Evolutionary conservation across 2,888 invertebrate species (phyloP), one percentile per base, ranked within the genome.

Genomic region (Thereva unica): DNA sequence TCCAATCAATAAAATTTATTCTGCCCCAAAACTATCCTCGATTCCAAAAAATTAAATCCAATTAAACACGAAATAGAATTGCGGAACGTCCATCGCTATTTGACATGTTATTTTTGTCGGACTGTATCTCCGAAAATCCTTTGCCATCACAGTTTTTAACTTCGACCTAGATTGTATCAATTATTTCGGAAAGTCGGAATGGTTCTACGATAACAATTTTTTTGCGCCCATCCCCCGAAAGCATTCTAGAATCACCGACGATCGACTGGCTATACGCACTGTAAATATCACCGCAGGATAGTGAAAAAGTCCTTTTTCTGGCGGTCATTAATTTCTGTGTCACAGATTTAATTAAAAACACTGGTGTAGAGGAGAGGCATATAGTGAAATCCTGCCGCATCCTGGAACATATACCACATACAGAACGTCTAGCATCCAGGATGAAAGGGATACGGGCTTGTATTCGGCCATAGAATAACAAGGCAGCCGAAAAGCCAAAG

Each of bases 281-380:
- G 23, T 23, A 50, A 61, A 49, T 50, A 35, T 38, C 35, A 50
- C 9, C 34, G 23, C 49, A 8, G 34, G 44, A 38, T 38, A 50
- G 49, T n/a, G 41, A 50, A 61, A 42, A 40, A 23, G 34, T 12
- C 6, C 50, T 61, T 23, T 5, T 10, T 37, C 37, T 37, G 5
- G 55, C 45, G 23, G 53, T 64, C 64, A 64, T 64, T 64, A 64
- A 64, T 64, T 64, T 64, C 64, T 64, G 63, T 63, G 53, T 64
- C 64, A 64, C 52, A 64, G 64, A 64, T 64, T 64, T 64, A 64
- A 64, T 64, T 64, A 64, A 63, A 64, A 64, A 50, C 49, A 35
- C 50, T 50, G 41, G n/a, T 12, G 41, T 40, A 61, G 35, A 49
- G 40, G 42, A 23, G 45, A 9, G 40, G 10, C 35, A 38, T 44